Evolutionary conservation across 2,888 invertebrate genomes (phyloP).

Genomic region (Himalopsyche japonica): DNA sequence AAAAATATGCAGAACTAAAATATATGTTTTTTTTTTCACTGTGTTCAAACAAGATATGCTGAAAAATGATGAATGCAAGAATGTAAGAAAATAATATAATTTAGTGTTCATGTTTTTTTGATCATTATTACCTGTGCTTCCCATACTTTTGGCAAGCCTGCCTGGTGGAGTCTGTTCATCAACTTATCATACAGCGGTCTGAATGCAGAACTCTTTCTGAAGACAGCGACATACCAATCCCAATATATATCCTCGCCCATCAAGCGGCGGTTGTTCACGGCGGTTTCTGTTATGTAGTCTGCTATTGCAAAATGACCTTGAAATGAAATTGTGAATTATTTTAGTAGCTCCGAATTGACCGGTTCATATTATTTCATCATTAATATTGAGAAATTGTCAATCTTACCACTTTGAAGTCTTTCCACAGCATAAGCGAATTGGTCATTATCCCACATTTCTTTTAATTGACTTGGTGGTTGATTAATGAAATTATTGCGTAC

Average conservation of each 20-base stretch:
- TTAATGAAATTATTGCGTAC: conserved; percentile 20
- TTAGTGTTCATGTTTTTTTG: too few relatives aligned
- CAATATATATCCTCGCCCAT: conserved; percentile 23
- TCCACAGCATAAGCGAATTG: conserved; percentile 22
- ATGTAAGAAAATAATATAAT: too few relatives aligned
- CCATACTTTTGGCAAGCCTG: conserved; percentile 21
- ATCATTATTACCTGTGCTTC: conserved; percentile 9
- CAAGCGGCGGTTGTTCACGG: conserved; percentile 1
- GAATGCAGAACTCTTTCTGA: conserved; percentile 18
- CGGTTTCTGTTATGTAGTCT: conserved; percentile 2
- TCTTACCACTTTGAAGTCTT: conserved; percentile 12
- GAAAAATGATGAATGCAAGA: too few relatives aligned
- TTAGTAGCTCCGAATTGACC: not conserved
- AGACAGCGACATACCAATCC: conserved; percentile 25
- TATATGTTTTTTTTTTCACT: too few relatives aligned
- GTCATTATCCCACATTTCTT: not conserved
- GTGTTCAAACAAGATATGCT: too few relatives aligned
- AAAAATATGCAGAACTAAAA: too few relatives aligned
- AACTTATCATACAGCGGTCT: not conserved
- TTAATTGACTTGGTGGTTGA: not conserved
- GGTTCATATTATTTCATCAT: not conserved
- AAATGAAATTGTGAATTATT: not conserved
- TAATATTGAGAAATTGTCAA: not conserved
- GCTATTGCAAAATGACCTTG: conserved; percentile 22
- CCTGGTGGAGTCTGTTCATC: conserved; percentile 5